Conservation (phyloP, 2,797 vertebrate genomes). For the Argya squamiceps region DNA sequence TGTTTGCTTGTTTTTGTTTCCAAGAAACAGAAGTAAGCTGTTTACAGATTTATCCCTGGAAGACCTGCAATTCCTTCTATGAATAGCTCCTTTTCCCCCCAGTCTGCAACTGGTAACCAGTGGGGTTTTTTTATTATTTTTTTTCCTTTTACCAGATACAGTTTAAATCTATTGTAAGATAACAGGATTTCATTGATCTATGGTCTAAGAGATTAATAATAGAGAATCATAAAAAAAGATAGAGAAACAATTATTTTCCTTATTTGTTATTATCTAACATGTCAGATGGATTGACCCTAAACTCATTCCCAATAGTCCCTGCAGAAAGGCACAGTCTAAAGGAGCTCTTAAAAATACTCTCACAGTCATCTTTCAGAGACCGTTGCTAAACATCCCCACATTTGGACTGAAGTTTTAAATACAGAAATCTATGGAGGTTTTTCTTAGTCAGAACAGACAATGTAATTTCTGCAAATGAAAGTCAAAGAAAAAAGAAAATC, state of each 20-base stretch:
- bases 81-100: rapidly evolving
- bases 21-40: background rate
- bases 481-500: background rate
- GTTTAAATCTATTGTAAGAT: background rate
- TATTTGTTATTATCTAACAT: background rate
- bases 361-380: background rate
- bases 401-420: background rate
- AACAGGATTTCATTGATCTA: background rate
- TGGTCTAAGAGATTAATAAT: background rate
- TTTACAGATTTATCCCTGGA: background rate
- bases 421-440: rapidly evolving
- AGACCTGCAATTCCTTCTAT: background rate
- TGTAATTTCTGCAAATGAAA: background rate
- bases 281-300: background rate
- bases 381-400: background rate
- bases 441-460: background rate
- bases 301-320: background rate
- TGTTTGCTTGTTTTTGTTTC: background rate
- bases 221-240: background rate
- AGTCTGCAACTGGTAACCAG: background rate
- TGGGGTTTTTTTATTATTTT: background rate
- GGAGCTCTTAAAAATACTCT: background rate
- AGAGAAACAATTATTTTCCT: background rate
- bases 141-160: background rate
- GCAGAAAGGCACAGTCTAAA: background rate